Conservation (phyloP, 2,797 vertebrate species). For the Pipistrellus pygmaeus region DNA sequence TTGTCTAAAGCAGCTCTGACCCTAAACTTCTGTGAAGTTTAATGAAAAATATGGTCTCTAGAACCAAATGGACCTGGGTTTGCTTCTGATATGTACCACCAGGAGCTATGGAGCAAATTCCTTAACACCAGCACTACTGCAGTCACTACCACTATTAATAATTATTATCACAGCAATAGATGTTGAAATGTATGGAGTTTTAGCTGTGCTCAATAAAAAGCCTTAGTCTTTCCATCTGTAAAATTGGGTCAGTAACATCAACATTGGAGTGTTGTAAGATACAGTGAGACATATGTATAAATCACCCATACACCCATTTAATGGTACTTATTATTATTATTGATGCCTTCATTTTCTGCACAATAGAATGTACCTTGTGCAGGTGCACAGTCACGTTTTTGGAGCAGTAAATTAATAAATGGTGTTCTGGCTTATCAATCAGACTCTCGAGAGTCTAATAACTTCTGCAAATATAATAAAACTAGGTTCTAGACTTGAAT, state of each 20-base stretch:
- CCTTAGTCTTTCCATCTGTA: background rate
- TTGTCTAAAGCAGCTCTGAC: conserved; percentile 26
- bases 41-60: background rate
- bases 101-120: background rate
- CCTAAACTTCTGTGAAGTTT: background rate
- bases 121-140: background rate
- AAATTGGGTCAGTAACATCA: background rate
- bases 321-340: background rate
- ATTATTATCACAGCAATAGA: background rate
- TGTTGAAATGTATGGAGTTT: background rate
- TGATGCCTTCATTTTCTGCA: background rate
- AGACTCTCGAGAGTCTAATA: background rate
- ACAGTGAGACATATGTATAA: background rate
- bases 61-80: background rate
- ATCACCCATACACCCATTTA: background rate
- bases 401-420: background rate
- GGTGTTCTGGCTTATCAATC: background rate
- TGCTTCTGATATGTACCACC: background rate
- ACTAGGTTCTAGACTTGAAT: background rate
- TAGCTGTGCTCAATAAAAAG: background rate
- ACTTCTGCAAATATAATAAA: background rate
- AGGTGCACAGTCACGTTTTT: background rate
- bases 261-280: background rate
- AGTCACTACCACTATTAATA: background rate
- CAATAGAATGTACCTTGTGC: background rate